Percentiles rank a stretch among this genome's conserved stretches.
These are phyloP conservation scores for Phyllotreta cruciferae DNA, from an alignment of 2,888 invertebrate genomes.

Conservation along the genomic window DNA sequence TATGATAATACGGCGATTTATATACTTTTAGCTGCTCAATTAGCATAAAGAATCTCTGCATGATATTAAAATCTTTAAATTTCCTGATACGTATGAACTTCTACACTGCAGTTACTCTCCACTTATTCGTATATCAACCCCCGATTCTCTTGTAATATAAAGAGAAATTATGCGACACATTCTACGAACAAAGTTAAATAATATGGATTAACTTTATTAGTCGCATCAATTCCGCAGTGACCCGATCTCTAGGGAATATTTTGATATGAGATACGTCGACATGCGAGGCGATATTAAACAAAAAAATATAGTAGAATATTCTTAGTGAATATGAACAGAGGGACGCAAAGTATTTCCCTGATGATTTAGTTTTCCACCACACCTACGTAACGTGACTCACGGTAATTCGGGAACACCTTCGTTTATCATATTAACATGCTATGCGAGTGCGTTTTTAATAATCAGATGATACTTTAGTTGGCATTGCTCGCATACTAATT, in stretches of 20 bases:
- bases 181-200: constrained; percentile 13
- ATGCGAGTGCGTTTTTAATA: constrained; percentile 27
- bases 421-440: constrained; percentile 33
- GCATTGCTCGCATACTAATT: constrained; percentile 14
- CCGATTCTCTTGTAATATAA: too few relatives aligned
- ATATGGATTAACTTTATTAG: constrained; percentile 22
- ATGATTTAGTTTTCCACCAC: constrained; percentile 43
- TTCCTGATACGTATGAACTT: too few relatives aligned
- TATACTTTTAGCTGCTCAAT: constrained; percentile 18
- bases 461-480: constrained; percentile 27
- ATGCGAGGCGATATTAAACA: constrained; percentile 32
- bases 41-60: constrained; percentile 3
- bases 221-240: background rate
- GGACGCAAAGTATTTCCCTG: constrained; percentile 37
- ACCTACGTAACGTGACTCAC: constrained; percentile 48
- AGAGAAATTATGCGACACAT: background rate
- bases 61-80: too few relatives aligned
- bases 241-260: constrained; percentile 26
- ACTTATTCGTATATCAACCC: too few relatives aligned
- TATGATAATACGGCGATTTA: constrained; percentile 22
- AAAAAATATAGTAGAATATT: constrained; percentile 18
- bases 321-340: constrained; percentile 24
- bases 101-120: too few relatives aligned
- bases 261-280: constrained; percentile 36
- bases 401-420: constrained; percentile 41